Percentiles rank a stretch among this genome's conserved stretches.
These are phyloP conservation scores for Lycaena phlaeas DNA, from an alignment of 2,888 invertebrate genomes.

Conservation along the genomic window DNA sequence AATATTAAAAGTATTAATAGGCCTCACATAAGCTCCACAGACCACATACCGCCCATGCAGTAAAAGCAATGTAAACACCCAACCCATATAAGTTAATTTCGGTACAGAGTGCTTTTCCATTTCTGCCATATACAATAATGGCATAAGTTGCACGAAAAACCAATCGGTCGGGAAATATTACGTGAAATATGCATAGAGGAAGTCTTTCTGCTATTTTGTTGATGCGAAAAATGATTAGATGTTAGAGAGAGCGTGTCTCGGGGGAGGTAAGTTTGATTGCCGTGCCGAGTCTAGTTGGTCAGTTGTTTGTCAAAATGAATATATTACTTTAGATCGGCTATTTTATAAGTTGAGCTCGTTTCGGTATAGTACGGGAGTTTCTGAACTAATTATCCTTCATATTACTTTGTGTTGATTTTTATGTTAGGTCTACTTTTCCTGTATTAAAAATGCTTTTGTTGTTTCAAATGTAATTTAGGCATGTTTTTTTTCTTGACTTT, in stretches of 20 bases:
- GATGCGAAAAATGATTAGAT: constrained; percentile 64
- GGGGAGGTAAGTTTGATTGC: constrained; percentile 67
- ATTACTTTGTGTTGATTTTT: not conserved
- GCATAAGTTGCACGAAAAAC: constrained; percentile 44
- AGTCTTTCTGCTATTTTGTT: constrained; percentile 48
- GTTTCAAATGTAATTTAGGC: too few species aligned
- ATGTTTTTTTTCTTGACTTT: too few species aligned
- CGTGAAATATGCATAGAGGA: constrained; percentile 60
- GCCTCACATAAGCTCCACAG: not conserved
- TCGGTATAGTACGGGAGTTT: constrained; percentile 7
- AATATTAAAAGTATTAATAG: not conserved
- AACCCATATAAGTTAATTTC: constrained; percentile 8
- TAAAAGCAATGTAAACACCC: constrained; percentile 1
- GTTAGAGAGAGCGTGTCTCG: constrained; percentile 42
- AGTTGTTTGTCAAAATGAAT: constrained; percentile 61
- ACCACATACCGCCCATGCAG: not conserved
- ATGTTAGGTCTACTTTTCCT: not conserved
- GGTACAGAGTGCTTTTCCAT: constrained; percentile 25
- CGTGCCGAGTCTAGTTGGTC: constrained; percentile 44
- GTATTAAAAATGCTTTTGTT: too few species aligned
- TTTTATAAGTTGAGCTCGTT: constrained; percentile 20
- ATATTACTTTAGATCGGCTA: constrained; percentile 36
- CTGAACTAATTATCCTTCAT: constrained; percentile 1
- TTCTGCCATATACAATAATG: constrained; percentile 36
- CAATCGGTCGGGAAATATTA: constrained; percentile 52